Evolutionary conservation across 2,113 vertebrate genomes (phyloP).

Genomic region (Lepidothrix coronata): DNA sequence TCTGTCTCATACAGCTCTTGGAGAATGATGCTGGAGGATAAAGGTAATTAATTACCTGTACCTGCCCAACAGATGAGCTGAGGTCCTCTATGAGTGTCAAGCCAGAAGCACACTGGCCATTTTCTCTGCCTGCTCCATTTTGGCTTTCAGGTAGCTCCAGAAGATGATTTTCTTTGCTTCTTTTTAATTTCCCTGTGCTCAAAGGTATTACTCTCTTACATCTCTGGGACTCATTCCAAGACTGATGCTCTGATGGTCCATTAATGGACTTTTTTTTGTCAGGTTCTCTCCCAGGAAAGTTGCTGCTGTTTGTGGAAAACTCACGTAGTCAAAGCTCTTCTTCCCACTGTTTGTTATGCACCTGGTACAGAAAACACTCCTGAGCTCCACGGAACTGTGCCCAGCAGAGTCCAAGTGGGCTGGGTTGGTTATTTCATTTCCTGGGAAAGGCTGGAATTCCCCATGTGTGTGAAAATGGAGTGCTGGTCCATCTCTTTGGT

Average conservation of each 20-base stretch:
- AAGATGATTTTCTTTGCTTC: not conserved
- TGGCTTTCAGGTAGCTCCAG: constrained; percentile 32
- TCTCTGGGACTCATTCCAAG: not conserved
- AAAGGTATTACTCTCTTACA: not conserved
- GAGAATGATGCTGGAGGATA: not conserved
- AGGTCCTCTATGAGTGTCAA: not conserved
- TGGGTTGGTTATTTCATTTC: not conserved
- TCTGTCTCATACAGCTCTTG: not conserved
- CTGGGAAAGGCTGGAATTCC: not conserved
- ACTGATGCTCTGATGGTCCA: not conserved
- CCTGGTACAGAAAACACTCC: not conserved
- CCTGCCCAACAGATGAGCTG: not conserved
- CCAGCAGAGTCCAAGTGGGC: not conserved
- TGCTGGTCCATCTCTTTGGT: not conserved
- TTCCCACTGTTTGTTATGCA: not conserved
- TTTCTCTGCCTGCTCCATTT: not conserved
- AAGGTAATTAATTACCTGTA: not conserved
- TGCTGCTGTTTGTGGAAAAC: not conserved
- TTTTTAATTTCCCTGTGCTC: not conserved
- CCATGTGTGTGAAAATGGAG: not conserved
- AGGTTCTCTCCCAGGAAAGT: not conserved
- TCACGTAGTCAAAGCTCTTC: not conserved
- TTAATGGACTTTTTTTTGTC: not conserved
- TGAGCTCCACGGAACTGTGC: not conserved
- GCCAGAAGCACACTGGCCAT: not conserved